phyloP scores from a whole-genome alignment of 2,113 vertebrate species.

The Cyprinodon tularosa region DNA sequence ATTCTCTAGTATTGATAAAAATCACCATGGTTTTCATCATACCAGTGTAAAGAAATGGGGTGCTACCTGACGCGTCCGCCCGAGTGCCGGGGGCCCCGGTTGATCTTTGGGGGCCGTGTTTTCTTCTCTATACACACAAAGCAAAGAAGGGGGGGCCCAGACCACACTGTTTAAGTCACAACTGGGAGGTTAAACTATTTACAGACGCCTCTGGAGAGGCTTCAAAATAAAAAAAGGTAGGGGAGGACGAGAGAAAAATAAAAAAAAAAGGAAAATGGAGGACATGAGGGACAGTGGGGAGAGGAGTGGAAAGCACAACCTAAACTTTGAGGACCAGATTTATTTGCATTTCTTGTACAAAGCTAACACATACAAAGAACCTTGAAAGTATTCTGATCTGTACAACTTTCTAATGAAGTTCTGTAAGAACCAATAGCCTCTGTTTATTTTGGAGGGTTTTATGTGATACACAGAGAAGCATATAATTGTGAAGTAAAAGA shows the following conservation, averaged over 20 bases:
- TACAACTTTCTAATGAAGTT: too few relatives aligned
- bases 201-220: constrained; percentile 70
- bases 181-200: constrained; percentile 80
- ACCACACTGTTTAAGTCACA: constrained; percentile 81
- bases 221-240: constrained; percentile 63
- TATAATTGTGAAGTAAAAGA: neutral
- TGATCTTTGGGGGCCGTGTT: constrained; percentile 81
- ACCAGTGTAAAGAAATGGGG: constrained; percentile 83
- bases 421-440: too few relatives aligned
- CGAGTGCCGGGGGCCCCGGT: constrained; percentile 77
- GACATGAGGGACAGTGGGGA: constrained; percentile 49
- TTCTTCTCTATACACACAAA: constrained; percentile 82
- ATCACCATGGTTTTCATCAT: constrained; percentile 78
- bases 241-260: constrained; percentile 24
- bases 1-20: constrained; percentile 58
- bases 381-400: neutral
- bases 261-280: constrained; percentile 42
- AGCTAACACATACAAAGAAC: constrained; percentile 5
- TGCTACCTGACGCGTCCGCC: constrained; percentile 80
- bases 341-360: constrained; percentile 13
- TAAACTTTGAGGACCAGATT: constrained; percentile 78
- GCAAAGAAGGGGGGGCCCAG: constrained; percentile 77
- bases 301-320: constrained; percentile 80
- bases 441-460: neutral
- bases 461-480: neutral